A percentile compares a stretch with the other conserved stretches of the same genome.
Conservation (phyloP, 2,888 invertebrate species). For the Ditula angustiorana region DNA sequence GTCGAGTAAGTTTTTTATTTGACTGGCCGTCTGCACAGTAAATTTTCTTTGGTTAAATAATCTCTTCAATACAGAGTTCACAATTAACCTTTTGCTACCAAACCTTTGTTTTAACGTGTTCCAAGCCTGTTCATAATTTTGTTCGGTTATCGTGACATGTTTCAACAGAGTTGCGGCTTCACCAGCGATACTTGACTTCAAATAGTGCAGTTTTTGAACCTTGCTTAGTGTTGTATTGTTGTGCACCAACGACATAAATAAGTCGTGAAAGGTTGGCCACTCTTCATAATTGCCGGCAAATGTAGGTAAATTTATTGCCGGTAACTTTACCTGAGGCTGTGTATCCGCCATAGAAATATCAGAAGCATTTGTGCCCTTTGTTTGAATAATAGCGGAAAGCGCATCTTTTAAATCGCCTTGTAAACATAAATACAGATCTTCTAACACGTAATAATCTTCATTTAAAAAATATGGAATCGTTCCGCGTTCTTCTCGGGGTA, state of each 20-base stretch:
- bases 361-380: background rate
- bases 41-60: constrained; percentile 44
- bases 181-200: too few species aligned
- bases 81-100: constrained; percentile 43
- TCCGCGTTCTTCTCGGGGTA: constrained; percentile 22
- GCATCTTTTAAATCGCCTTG: constrained; percentile 29
- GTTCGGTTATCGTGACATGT: constrained; percentile 37
- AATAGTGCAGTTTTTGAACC: too few species aligned
- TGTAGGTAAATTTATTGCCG: constrained; percentile 41
- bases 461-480: constrained; percentile 42
- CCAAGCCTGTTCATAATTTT: constrained; percentile 43
- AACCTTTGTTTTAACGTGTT: constrained; percentile 39
- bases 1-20: constrained; percentile 45
- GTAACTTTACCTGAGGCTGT: constrained; percentile 33
- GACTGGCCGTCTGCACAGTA: constrained; percentile 33
- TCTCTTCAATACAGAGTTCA: constrained; percentile 43
- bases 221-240: too few species aligned
- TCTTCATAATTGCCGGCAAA: too few species aligned
- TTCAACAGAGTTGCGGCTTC: too few species aligned
- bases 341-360: background rate
- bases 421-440: constrained; percentile 42
- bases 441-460: constrained; percentile 41
- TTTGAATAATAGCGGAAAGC: background rate
- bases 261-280: too few species aligned
- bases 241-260: too few species aligned